Conservation (phyloP, 2,888 invertebrate species). For the Stenurella melanura region DNA sequence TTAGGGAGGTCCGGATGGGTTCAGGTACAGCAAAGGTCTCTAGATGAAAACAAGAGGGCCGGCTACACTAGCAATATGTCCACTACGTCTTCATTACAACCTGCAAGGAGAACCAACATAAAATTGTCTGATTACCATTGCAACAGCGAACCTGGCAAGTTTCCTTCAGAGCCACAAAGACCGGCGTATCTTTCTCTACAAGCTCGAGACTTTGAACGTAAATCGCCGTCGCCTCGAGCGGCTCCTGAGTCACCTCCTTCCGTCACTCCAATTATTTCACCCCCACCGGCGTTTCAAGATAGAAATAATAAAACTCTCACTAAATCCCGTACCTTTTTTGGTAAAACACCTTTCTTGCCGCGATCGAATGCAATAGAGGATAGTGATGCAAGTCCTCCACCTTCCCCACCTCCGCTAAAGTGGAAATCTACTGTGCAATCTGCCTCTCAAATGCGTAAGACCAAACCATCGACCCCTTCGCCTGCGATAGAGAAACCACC, state of each 20-base stretch:
- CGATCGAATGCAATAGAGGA: slow-evolving; percentile 76
- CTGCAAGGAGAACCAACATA: slow-evolving; percentile 72
- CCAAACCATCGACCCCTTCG: slow-evolving; percentile 56
- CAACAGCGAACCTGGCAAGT: slow-evolving; percentile 69
- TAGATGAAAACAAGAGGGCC: slow-evolving; percentile 74
- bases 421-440: slow-evolving; percentile 68
- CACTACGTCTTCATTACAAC: slow-evolving; percentile 57
- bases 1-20: slow-evolving; percentile 77
- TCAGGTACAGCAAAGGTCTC: slow-evolving; percentile 76
- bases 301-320: slow-evolving; percentile 62
- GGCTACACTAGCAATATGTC: slow-evolving; percentile 65
- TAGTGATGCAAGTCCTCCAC: slow-evolving; percentile 75
- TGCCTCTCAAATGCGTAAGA: slow-evolving; percentile 59
- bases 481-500: slow-evolving; percentile 56
- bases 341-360: slow-evolving; percentile 75
- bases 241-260: slow-evolving; percentile 77
- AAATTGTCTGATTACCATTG: slow-evolving; percentile 76
- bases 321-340: slow-evolving; percentile 70
- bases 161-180: slow-evolving; percentile 50
- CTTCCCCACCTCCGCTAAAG: slow-evolving; percentile 70
- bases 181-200: slow-evolving; percentile 70
- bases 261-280: slow-evolving; percentile 82
- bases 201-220: slow-evolving; percentile 68
- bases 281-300: slow-evolving; percentile 83
- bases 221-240: slow-evolving; percentile 70